Evolutionary conservation across 2,113 vertebrate genomes (phyloP).

Genomic region (Chitala chitala): DNA sequence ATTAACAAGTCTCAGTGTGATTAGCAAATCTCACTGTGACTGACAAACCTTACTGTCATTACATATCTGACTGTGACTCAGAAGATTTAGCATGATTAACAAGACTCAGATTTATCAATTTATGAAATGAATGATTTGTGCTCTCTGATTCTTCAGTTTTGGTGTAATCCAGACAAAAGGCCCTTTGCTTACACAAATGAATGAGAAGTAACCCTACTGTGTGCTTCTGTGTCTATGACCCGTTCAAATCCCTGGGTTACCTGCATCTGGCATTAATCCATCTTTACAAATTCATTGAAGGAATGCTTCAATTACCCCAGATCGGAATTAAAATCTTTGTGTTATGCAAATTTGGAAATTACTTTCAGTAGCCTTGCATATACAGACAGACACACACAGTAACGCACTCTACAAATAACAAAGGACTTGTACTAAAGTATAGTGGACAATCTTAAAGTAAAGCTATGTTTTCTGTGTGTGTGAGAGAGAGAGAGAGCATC

Average conservation of each 20-base stretch:
- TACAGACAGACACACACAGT: not conserved
- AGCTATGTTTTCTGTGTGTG: slow-evolving; percentile 3
- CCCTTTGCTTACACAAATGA: slow-evolving; percentile 30
- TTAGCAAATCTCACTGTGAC: too few relatives aligned
- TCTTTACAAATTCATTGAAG: slow-evolving; percentile 37
- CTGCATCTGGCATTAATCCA: slow-evolving; percentile 40
- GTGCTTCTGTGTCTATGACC: slow-evolving; percentile 33
- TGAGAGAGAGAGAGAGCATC: not conserved
- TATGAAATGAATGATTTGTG: too few relatives aligned
- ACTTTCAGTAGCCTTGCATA: not conserved
- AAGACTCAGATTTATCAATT: too few relatives aligned
- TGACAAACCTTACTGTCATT: too few relatives aligned
- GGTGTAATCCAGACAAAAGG: too few relatives aligned
- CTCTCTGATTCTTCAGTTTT: too few relatives aligned
- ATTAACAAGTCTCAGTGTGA: too few relatives aligned
- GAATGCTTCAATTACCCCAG: not conserved
- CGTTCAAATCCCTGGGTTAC: slow-evolving; percentile 43
- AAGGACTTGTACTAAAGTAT: not conserved
- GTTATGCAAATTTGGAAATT: not conserved
- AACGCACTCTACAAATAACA: not conserved
- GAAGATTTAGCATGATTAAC: too few relatives aligned
- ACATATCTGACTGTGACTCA: too few relatives aligned
- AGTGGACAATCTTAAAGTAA: not conserved
- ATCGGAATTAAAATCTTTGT: not conserved
- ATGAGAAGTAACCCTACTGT: slow-evolving; percentile 42